These are phyloP conservation scores for Stegostoma tigrinum DNA, from an alignment of 2,113 vertebrate genomes.

Conservation along the genomic window DNA sequence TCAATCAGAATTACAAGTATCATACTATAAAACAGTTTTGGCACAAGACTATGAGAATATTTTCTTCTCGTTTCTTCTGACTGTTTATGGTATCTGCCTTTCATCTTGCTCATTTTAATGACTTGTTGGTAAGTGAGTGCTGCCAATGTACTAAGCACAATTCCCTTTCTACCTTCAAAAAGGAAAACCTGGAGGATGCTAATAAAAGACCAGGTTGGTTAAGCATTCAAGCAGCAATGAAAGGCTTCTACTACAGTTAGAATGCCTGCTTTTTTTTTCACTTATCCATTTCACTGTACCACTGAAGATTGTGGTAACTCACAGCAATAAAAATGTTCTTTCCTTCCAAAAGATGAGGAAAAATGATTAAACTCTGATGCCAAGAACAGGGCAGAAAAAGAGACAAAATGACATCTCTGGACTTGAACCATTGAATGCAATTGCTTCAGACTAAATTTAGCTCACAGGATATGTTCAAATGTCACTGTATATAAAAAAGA, in stretches of 20 bases:
- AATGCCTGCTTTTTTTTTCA: neutral
- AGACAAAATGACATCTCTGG: neutral
- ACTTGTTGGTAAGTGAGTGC: neutral
- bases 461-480: neutral
- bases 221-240: neutral
- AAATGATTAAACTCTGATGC: neutral
- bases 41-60: neutral
- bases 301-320: neutral
- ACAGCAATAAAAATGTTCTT: neutral
- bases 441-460: neutral
- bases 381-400: neutral
- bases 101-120: neutral
- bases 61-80: neutral
- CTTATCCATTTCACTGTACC: neutral
- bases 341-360: neutral
- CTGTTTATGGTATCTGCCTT: neutral
- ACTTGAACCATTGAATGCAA: neutral
- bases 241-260: neutral
- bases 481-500: neutral
- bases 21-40: neutral
- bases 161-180: neutral
- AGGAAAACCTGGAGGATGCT: neutral
- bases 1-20: neutral
- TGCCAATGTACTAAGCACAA: neutral
- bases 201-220: neutral